These are phyloP conservation scores for Formicarius rufipectus DNA, from an alignment of 2,113 vertebrate species.

Conservation along the genomic window DNA sequence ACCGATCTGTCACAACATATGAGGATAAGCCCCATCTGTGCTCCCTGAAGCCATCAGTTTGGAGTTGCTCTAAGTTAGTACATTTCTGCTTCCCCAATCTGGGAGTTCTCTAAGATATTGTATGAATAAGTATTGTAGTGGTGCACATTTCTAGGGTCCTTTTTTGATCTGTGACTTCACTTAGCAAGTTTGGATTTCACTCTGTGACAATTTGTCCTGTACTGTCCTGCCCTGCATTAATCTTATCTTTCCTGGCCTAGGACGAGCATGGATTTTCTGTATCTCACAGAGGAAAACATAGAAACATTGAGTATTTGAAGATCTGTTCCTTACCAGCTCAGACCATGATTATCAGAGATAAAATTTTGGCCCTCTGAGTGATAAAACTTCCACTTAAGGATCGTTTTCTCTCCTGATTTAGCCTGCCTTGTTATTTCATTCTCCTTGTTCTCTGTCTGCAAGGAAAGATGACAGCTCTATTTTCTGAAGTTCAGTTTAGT, in stretches of 20 bases:
- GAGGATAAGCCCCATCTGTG: constrained; percentile 18
- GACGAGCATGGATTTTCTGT: neutral
- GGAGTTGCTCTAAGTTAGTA: neutral
- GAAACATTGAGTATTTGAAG: neutral
- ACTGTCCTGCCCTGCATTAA: neutral
- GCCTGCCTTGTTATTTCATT: neutral
- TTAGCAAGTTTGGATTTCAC: neutral
- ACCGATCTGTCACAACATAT: constrained; percentile 14
- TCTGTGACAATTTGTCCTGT: neutral
- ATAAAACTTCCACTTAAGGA: neutral
- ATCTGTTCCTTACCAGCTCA: neutral
- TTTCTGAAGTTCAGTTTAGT: neutral
- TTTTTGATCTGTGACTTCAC: neutral
- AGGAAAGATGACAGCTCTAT: neutral
- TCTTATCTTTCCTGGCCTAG: neutral
- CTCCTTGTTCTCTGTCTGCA: neutral
- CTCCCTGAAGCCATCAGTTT: neutral
- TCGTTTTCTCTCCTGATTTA: neutral
- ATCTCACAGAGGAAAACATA: neutral
- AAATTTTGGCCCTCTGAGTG: neutral
- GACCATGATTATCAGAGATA: neutral
- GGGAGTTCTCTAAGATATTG: neutral
- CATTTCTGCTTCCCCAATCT: neutral
- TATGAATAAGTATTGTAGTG: neutral
- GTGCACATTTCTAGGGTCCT: neutral